Conservation (phyloP, 2,797 vertebrate genomes). For the Smutsia temminckii region DNA sequence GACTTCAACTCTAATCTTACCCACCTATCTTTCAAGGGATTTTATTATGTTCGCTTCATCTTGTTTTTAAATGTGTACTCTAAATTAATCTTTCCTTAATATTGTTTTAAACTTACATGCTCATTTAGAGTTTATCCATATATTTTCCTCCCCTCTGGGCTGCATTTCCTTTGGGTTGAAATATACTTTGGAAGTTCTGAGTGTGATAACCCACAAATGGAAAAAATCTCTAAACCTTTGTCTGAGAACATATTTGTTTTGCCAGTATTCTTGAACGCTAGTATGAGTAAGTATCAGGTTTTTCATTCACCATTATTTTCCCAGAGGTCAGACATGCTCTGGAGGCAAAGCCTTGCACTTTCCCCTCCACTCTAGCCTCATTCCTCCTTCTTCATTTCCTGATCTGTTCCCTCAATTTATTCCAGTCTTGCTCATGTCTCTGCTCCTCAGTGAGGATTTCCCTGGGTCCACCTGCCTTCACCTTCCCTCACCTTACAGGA, state of each 20-base stretch:
- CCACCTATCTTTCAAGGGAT: background rate
- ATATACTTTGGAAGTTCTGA: background rate
- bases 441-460: background rate
- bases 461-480: background rate
- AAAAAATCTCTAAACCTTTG: background rate
- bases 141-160: background rate
- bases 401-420: background rate
- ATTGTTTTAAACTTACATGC: background rate
- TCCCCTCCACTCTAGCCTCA: accelerated
- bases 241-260: background rate
- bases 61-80: background rate
- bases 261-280: background rate
- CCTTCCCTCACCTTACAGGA: background rate
- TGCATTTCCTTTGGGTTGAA: background rate
- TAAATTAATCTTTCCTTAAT: background rate
- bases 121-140: background rate
- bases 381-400: background rate
- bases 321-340: background rate
- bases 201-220: background rate
- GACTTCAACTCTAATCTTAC: background rate
- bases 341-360: background rate
- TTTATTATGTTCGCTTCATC: background rate
- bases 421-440: background rate
- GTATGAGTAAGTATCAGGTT: background rate
- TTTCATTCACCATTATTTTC: background rate